Base-by-base conservation (phyloP, 2,797 vertebrate genomes). In the Serranus cabrilla region DNA sequence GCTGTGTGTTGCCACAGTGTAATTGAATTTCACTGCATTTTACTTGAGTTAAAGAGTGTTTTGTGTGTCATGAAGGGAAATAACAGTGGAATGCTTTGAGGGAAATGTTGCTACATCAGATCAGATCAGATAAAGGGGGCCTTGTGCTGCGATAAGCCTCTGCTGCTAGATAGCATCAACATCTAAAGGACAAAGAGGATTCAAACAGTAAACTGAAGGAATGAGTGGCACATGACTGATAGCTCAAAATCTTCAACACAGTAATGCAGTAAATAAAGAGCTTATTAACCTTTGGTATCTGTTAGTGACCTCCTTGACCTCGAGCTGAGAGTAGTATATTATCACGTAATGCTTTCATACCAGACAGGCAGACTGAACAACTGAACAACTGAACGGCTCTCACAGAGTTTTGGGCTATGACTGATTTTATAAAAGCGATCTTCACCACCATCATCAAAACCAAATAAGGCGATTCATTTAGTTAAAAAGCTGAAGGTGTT, bases 41-140 rank as follows among this genome's bases (percentile, higher is more conserved):
- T 40, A 42, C 27, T 20, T 23, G 25, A 27, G 23, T 43, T 65
- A 46, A 65, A 42, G n/a, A 46, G 16, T 54, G 60, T 78, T 77
- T 47, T 63, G 14, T 70, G 49, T 11, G 31, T 65, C 31, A 31
- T 13, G 23, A 54, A 70, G 23, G 47, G 27, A 61, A 40, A 68
- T 18, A 52, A 76, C 21, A 43, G 31, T 5, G 17, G 76, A 68
- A 31, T 2, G 34, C 72, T 84, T 61, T 39, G 60, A 78, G 76
- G 60, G 40, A 52, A 40, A 54, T 74, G 75, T 71, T 60, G 27
- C 42, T 51, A 20, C 65, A 87, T 77, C 11, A 47, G 55, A 87
- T 78, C 39, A 76, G 81, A 87, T 86, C 61, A 80, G 75, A 79
- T 80, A 59, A 77, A 68, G 65, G 5, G 9, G n/a, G 7, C 37